Conservation (phyloP, 2,113 vertebrate genomes). For the Isurus oxyrinchus region DNA sequence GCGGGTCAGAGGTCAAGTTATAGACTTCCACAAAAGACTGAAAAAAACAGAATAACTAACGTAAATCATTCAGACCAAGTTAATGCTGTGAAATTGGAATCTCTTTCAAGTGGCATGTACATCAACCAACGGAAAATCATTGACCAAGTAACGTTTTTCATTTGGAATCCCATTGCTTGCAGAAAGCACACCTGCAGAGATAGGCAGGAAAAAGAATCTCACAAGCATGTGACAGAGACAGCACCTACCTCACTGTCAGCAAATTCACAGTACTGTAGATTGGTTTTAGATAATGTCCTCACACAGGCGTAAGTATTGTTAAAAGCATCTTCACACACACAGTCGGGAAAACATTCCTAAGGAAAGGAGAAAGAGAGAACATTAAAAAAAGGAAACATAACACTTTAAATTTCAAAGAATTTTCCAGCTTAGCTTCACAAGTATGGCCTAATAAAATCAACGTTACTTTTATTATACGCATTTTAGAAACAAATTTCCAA, state of each 20-base stretch:
- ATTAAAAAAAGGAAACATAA: background rate
- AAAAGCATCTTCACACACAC: slow-evolving; percentile 65
- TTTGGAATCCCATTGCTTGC: background rate
- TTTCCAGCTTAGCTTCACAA: background rate
- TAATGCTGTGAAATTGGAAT: background rate
- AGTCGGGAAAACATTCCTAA: slow-evolving; percentile 69
- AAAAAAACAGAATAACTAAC: background rate
- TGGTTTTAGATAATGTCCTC: slow-evolving; percentile 47
- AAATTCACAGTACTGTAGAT: slow-evolving; percentile 73
- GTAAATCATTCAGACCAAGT: background rate
- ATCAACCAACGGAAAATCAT: background rate
- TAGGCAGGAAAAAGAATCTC: background rate
- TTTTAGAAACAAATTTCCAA: background rate
- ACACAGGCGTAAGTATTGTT: slow-evolving; percentile 74
- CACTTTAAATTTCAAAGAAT: background rate
- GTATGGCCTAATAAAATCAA: background rate
- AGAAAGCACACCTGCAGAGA: background rate
- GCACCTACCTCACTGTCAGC: slow-evolving; percentile 59
- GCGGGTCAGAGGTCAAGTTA: slow-evolving; percentile 58
- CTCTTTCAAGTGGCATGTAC: background rate
- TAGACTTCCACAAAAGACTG: slow-evolving; percentile 67
- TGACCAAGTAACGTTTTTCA: background rate
- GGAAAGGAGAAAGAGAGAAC: background rate
- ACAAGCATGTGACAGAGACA: background rate
- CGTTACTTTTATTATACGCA: background rate